Percentiles rank a stretch among this genome's conserved stretches.
Conservation (phyloP, 2,797 vertebrate genomes). For the Euthynnus affinis region DNA sequence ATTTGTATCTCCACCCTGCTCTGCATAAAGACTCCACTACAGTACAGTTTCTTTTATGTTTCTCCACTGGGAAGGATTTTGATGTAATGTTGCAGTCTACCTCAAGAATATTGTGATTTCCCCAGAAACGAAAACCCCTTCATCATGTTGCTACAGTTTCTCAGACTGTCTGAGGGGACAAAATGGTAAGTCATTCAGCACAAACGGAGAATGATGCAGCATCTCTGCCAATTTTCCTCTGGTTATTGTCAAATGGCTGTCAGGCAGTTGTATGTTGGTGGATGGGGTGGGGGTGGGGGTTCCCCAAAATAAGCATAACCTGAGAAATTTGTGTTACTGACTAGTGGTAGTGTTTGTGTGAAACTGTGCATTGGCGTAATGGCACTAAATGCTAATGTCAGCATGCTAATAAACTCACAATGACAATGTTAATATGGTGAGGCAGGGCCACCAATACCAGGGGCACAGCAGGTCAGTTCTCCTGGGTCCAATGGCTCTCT, state of each 20-base stretch:
- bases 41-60: slow-evolving; percentile 34
- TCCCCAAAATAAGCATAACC: slow-evolving; percentile 30
- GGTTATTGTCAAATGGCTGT: slow-evolving; percentile 38
- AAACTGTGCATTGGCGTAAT: too few relatives aligned
- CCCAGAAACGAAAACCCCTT: slow-evolving; percentile 58
- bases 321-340: slow-evolving; percentile 20
- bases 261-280: slow-evolving; percentile 26
- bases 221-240: slow-evolving; percentile 43
- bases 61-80: slow-evolving; percentile 52
- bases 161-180: slow-evolving; percentile 64
- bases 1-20: slow-evolving; percentile 38
- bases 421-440: too few relatives aligned
- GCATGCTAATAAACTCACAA: too few relatives aligned
- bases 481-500: too few relatives aligned
- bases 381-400: too few relatives aligned
- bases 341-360: background rate
- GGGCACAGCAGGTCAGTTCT: too few relatives aligned
- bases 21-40: slow-evolving; percentile 6
- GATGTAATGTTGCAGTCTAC: slow-evolving; percentile 47
- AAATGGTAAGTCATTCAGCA: slow-evolving; percentile 70
- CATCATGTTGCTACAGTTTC: slow-evolving; percentile 51
- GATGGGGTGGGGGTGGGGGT: background rate
- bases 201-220: slow-evolving; percentile 54
- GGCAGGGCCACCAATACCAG: too few relatives aligned
- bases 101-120: slow-evolving; percentile 57